Base-by-base conservation (phyloP, 2,797 vertebrate species). In the Allenopithecus nigroviridis region DNA sequence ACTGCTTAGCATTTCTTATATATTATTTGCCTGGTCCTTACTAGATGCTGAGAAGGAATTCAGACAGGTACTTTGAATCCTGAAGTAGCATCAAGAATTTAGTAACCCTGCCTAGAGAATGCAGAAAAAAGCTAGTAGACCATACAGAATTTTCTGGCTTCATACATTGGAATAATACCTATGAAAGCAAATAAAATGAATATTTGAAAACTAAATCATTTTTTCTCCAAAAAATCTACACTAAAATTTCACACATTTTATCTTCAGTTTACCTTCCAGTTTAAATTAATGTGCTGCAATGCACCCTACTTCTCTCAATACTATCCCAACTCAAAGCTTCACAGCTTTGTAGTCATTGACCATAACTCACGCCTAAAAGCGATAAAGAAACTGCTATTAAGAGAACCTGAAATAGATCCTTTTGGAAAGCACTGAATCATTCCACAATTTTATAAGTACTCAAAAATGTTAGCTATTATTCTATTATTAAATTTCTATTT, bases 351-450 rank as follows among this genome's bases (percentile, higher is more conserved):
- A 70, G 72, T 80, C 75, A 28, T 1, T 84, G 78, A 81, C 93
- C 41, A 21, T 86, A 96, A 92, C 24, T 96, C 95, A 96, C 2
- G 83, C 41, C 59, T 84, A 94, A 86, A 93, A 57, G 95, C 84
- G 97, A 92, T 85, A 84, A 86, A 97, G 81, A 89, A 94, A 95
- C 8, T 95, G 84, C 93, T 89, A 55, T 48, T 91, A 92, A 80
- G 41, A 95, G 79, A 94, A 87, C 16, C 43, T 46, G 59, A 95
- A 97, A 91, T 16, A 88, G 75, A 95, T 55, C 21, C 57, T 95
- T 88, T 64, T 55, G 59, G 86, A 96, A 97, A 95, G 70, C 68
- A 94, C n/a, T 74, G 92, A 95, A 94, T 96, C 86, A 97, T 72
- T 36, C 84, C 75, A 55, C 70, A 90, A 96, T 85, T 94, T 78